Evolutionary conservation across 2,797 vertebrate species (phyloP).

Genomic region (Delichon dasypus): DNA sequence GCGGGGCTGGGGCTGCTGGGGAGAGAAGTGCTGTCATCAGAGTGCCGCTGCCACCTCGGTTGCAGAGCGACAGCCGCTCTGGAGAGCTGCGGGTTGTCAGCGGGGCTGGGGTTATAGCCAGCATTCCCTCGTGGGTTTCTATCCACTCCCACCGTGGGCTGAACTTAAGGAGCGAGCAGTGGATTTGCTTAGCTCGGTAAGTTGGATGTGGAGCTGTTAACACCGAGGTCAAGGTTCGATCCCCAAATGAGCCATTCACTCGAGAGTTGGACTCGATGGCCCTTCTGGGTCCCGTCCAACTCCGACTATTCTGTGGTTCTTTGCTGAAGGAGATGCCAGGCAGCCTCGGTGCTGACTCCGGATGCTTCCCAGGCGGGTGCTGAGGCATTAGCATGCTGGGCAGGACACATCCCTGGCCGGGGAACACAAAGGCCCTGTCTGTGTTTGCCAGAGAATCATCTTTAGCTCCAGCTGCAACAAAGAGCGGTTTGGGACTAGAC

Average conservation of each 20-base stretch:
- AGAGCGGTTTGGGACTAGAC: rapidly evolving
- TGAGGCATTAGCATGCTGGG: background rate
- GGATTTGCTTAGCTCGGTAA: background rate
- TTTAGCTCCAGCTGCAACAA: background rate
- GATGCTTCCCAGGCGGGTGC: background rate
- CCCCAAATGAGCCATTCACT: background rate
- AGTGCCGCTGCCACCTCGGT: background rate
- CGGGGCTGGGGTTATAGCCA: background rate
- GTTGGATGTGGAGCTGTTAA: background rate
- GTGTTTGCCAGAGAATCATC: background rate
- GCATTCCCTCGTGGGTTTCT: too few relatives aligned
- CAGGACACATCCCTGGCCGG: background rate
- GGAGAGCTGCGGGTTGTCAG: background rate
- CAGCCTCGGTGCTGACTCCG: background rate
- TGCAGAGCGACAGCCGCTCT: background rate
- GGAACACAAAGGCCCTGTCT: background rate
- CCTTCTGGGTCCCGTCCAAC: background rate
- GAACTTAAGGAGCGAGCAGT: rapidly evolving
- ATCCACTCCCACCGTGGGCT: too few relatives aligned
- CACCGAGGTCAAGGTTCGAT: background rate
- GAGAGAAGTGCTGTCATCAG: background rate
- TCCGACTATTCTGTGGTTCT: background rate
- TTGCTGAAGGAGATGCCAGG: background rate
- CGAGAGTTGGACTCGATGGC: background rate
- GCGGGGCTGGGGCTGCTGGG: background rate